Evolutionary conservation across 2,888 invertebrate genomes (phyloP).

Genomic region (Nowickia ferox): DNA sequence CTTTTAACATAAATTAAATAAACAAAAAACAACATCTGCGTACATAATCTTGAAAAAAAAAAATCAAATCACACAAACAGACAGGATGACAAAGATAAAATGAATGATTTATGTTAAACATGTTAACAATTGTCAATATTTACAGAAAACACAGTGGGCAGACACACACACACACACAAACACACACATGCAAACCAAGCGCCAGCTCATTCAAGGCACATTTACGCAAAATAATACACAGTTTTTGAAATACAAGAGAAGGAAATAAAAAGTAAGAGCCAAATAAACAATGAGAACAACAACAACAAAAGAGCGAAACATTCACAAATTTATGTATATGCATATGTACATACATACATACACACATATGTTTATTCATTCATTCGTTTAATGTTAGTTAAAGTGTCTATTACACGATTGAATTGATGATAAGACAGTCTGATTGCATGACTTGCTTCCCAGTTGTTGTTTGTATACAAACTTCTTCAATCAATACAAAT

Average conservation of each 20-base stretch:
- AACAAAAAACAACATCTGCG: background rate
- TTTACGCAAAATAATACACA: background rate
- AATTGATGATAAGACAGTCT: constrained; percentile 41
- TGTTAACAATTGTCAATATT: constrained; percentile 65
- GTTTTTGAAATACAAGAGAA: background rate
- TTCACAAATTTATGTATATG: too few species aligned
- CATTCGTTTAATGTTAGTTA: constrained; percentile 20
- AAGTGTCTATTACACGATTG: constrained; percentile 55
- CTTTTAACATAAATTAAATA: constrained; percentile 32
- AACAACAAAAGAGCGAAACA: background rate
- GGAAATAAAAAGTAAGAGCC: constrained; percentile 6
- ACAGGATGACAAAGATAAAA: constrained; percentile 43
- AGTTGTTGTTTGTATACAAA: constrained; percentile 30
- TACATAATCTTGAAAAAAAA: background rate
- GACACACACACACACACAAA: background rate
- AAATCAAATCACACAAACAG: constrained; percentile 37
- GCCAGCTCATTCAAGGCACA: background rate
- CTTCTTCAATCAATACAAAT: constrained; percentile 45
- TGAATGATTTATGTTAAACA: constrained; percentile 61
- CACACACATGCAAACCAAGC: background rate
- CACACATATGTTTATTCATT: background rate
- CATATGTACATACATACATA: background rate
- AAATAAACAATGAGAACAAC: background rate
- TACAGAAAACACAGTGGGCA: background rate
- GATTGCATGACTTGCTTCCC: constrained; percentile 16